Evolutionary conservation across 2,888 invertebrate species (phyloP).

Genomic region (Dioctria linearis): DNA sequence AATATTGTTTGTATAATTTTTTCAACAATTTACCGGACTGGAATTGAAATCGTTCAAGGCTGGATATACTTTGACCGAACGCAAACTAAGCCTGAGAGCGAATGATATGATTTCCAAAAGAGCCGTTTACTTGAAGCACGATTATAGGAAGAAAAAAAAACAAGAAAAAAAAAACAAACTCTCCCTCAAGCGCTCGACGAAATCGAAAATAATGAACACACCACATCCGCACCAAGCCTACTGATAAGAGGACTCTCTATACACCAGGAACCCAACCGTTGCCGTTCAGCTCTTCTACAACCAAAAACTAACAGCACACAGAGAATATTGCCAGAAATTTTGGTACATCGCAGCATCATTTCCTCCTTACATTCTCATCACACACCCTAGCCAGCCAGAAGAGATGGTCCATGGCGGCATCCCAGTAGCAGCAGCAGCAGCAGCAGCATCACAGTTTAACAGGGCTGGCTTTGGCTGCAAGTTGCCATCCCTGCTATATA

Average conservation of each 20-base stretch:
- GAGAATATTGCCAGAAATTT: background rate
- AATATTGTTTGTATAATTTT: background rate
- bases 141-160: no score
- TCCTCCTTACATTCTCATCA: background rate
- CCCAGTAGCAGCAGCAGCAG: no score
- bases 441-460: no score
- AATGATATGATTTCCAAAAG: conserved; percentile 26
- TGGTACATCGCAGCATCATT: conserved; percentile 28
- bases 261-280: background rate
- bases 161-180: background rate
- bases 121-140: background rate
- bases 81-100: conserved; percentile 42
- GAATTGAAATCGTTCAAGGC: background rate
- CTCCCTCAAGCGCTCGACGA: conserved; percentile 5
- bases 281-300: background rate
- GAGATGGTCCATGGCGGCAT: background rate
- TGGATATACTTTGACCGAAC: conserved; percentile 27
- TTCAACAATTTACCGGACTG: conserved; percentile 21
- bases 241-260: conserved; percentile 21
- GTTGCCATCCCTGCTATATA: no score
- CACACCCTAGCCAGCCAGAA: background rate
- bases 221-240: conserved; percentile 14
- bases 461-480: background rate
- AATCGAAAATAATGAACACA: background rate
- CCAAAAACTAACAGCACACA: background rate